Evolutionary conservation across 2,113 vertebrate species (phyloP).

Genomic region (Zeus faber): DNA sequence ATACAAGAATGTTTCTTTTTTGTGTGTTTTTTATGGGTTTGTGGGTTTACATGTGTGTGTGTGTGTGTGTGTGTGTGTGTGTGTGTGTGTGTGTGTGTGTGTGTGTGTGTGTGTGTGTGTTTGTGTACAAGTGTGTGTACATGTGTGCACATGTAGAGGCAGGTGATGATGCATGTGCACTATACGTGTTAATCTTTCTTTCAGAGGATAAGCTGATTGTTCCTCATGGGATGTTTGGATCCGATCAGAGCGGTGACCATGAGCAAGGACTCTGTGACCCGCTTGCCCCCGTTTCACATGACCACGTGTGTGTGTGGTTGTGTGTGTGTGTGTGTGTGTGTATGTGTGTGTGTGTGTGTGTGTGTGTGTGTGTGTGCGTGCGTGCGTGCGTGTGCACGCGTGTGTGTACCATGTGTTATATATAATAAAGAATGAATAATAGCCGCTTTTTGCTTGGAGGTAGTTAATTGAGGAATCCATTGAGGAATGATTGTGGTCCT

Average conservation of each 20-base stretch:
- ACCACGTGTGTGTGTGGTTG: neutral
- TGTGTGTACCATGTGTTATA: too few species aligned
- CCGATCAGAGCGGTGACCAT: slow-evolving; percentile 35
- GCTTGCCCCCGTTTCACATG: slow-evolving; percentile 4
- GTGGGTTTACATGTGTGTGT: neutral
- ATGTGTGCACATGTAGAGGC: neutral
- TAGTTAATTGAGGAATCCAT: too few species aligned
- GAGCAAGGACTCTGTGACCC: slow-evolving; percentile 40
- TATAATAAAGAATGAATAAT: too few species aligned
- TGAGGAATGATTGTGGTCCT: too few species aligned
- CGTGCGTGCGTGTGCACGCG: too few species aligned
- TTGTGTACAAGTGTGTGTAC: neutral
- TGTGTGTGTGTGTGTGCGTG: slow-evolving; percentile 8
- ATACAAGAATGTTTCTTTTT: neutral
- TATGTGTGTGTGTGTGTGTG: too few species aligned
- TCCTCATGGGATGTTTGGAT: slow-evolving; percentile 36
- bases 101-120: neutral
- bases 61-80: neutral
- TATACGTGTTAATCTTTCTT: slow-evolving; percentile 1
- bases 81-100: slow-evolving; percentile 6
- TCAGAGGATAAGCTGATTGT: slow-evolving; percentile 37
- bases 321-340: too few species aligned
- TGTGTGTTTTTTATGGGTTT: neutral
- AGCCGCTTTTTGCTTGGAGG: too few species aligned
- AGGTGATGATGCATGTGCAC: slow-evolving; percentile 1